phyloP scores from a whole-genome alignment of 2,113 vertebrate species.

The Podilymbus podiceps region DNA sequence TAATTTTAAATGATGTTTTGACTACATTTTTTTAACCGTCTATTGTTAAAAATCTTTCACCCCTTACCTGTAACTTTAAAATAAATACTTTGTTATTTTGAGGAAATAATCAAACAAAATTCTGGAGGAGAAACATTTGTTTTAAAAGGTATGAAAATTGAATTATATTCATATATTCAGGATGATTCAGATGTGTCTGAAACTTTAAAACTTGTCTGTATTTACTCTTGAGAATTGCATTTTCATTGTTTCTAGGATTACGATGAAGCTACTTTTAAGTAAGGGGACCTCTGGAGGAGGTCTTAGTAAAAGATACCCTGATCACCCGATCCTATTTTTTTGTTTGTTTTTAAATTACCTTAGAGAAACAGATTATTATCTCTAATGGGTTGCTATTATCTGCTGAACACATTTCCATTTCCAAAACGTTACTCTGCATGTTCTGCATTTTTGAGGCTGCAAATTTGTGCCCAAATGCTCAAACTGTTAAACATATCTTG shows the following conservation, averaged over 20 bases:
- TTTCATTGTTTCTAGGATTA: conserved; percentile 21
- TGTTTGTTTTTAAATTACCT: neutral
- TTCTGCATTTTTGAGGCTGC: neutral
- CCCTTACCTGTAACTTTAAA: neutral
- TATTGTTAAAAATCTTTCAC: neutral
- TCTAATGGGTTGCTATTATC: neutral
- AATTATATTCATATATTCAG: neutral
- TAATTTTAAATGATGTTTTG: neutral
- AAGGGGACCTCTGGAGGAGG: neutral
- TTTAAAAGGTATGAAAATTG: neutral
- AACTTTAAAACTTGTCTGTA: neutral
- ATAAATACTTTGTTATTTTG: neutral
- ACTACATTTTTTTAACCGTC: neutral
- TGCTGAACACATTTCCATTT: neutral
- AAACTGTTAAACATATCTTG: neutral
- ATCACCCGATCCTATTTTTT: neutral
- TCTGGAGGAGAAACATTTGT: neutral
- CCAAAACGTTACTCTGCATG: neutral
- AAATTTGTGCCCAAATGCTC: neutral
- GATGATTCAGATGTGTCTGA: neutral
- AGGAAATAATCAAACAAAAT: neutral
- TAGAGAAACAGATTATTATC: conserved; percentile 26
- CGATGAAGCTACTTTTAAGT: neutral
- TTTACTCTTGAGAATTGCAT: neutral
- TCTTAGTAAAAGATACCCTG: neutral